Evolutionary conservation across 2,113 vertebrate genomes (phyloP).

Genomic region (Kryptolebias marmoratus): DNA sequence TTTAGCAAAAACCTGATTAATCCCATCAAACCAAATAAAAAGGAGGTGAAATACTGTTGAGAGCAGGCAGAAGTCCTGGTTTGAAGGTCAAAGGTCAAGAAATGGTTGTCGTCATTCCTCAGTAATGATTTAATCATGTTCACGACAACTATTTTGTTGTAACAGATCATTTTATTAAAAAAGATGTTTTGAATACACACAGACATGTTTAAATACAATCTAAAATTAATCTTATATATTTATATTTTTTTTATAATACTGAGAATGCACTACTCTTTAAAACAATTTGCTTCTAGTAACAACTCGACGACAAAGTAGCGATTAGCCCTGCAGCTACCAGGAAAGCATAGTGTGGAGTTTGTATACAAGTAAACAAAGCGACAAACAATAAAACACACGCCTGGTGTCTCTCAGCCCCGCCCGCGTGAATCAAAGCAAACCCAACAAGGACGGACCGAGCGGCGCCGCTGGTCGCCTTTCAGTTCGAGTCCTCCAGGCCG

Average conservation of each 20-base stretch:
- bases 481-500: constrained; percentile 91
- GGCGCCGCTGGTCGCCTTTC: constrained; percentile 55
- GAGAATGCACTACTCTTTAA: constrained; percentile 73
- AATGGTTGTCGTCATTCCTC: no score
- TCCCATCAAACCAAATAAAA: no score
- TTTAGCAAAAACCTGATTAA: no score
- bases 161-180: constrained; percentile 82
- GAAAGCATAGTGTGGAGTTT: constrained; percentile 59
- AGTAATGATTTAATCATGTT: no score
- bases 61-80: no score
- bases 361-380: constrained; percentile 74
- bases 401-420: constrained; percentile 55
- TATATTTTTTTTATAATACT: constrained; percentile 72
- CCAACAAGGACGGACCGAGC: constrained; percentile 45
- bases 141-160: constrained; percentile 23
- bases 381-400: constrained; percentile 71
- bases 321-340: constrained; percentile 69
- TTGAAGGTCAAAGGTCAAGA: no score
- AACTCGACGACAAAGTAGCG: constrained; percentile 68
- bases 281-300: constrained; percentile 77
- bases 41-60: no score
- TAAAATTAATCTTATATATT: constrained; percentile 77
- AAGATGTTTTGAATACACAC: constrained; percentile 71
- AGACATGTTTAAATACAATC: constrained; percentile 83
- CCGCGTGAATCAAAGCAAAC: constrained; percentile 78